Evolutionary conservation across 1,140 invertebrate genomes (phyloP), one percentile per base, ranked within the genome.

Genomic region (Dolichoris vasculosae): DNA sequence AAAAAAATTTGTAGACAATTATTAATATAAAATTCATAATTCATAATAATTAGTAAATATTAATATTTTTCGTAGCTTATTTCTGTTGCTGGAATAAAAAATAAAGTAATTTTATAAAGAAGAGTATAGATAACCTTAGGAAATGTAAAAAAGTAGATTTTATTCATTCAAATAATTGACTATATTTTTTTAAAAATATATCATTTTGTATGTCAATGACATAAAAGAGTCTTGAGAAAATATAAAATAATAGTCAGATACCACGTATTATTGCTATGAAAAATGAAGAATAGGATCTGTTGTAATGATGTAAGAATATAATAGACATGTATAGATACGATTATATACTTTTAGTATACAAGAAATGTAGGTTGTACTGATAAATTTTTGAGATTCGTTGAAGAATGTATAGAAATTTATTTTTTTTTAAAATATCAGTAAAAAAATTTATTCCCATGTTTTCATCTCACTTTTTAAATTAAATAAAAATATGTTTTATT

Each of bases 181-280:
- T 69, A 40, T 69, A 17, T 23, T 69, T n/a, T n/a, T 20, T 20
- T 8, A 40, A 69, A 69, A 17, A 40, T 69, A 38, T 2, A 15
- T 23, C 4, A 15, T 0, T 38, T 69, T 69, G 38, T 20, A 38
- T 32, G 2, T 11, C 38, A 69, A 35, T 3, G 32, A 69, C 35
- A 20, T 38, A 40, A 38, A 75, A 46, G n/a, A 77, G 75, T 15
- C 46, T 4, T 20, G 38, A 23, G 46, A 73, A 64, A 32, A 48
- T 48, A 77, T 11, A 64, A 76, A 43, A 83, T 84, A 86, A 79
- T 48, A 83, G 67, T n/a, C 11, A 0, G 43, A 51, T 48, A 46
- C 40, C 11, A 7, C 55, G 35, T 55, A 77, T 77, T 30, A 30
- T n/a, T 4, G 46, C 8, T 35, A 32, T 51, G 46, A 77, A 77